phyloP scores from a whole-genome alignment of 2,888 invertebrate species.

The Polyommatus iphigenia region DNA sequence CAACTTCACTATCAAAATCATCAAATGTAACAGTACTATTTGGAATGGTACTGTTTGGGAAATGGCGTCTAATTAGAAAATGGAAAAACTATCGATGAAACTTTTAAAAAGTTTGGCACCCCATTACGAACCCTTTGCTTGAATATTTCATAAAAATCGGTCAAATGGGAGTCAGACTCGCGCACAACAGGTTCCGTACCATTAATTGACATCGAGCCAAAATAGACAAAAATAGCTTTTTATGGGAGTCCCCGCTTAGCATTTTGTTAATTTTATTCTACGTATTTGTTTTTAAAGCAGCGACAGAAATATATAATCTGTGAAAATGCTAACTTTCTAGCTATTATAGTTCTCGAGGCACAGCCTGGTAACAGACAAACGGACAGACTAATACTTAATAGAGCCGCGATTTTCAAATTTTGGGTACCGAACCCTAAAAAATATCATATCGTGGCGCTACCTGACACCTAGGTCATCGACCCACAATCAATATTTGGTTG shows the following conservation, averaged over 20 bases:
- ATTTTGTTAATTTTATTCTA: too few species aligned
- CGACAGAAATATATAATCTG: too few species aligned
- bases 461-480: not conserved
- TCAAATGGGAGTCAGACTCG: not conserved
- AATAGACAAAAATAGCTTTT: too few species aligned
- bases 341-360: not conserved
- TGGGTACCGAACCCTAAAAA: not conserved
- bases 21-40: too few species aligned
- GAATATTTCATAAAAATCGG: not conserved
- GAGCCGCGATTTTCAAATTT: not conserved
- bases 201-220: too few species aligned
- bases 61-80: not conserved
- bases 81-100: not conserved
- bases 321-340: not conserved
- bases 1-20: too few species aligned
- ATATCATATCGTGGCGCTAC: not conserved
- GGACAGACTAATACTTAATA: not conserved
- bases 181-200: too few species aligned
- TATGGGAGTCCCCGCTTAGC: too few species aligned
- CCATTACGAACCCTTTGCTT: not conserved
- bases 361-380: not conserved
- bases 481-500: conserved; percentile 7
- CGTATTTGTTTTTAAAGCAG: too few species aligned
- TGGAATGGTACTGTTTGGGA: not conserved
- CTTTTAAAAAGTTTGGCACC: not conserved